phyloP scores from a whole-genome alignment of 2,113 vertebrate genomes.

The Isichthys henryi region DNA sequence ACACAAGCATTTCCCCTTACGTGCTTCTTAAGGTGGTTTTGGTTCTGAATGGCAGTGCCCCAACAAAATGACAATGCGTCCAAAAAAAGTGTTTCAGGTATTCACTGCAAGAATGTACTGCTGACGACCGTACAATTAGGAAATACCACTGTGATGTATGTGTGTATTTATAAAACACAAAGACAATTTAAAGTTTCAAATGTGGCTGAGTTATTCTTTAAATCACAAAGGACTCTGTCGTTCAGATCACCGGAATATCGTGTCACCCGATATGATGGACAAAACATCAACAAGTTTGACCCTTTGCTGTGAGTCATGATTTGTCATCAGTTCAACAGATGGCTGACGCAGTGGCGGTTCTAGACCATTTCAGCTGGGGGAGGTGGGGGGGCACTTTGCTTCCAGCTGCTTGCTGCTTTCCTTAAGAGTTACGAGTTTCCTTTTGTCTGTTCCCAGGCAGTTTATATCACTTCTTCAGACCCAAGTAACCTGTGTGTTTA shows the following conservation, averaged over 20 bases:
- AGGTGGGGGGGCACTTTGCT: background rate
- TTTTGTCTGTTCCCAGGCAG: background rate
- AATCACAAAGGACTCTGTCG: background rate
- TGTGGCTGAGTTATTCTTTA: background rate
- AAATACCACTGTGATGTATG: background rate
- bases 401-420: background rate
- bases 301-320: background rate
- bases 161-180: background rate
- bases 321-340: background rate
- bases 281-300: background rate
- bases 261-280: background rate
- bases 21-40: background rate
- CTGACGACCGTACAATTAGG: background rate
- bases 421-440: background rate
- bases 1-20: background rate
- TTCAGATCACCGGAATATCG: background rate
- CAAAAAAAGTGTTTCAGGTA: background rate
- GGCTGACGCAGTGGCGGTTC: background rate
- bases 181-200: background rate
- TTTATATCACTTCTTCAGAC: background rate
- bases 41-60: background rate
- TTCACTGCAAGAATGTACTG: background rate
- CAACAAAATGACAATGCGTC: background rate
- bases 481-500: background rate
- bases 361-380: background rate